Percentiles rank a stretch among this genome's conserved stretches.
phyloP scores from a whole-genome alignment of 35 echinoderm and acorn worm genomes.

The Holothuria glaberrima region DNA sequence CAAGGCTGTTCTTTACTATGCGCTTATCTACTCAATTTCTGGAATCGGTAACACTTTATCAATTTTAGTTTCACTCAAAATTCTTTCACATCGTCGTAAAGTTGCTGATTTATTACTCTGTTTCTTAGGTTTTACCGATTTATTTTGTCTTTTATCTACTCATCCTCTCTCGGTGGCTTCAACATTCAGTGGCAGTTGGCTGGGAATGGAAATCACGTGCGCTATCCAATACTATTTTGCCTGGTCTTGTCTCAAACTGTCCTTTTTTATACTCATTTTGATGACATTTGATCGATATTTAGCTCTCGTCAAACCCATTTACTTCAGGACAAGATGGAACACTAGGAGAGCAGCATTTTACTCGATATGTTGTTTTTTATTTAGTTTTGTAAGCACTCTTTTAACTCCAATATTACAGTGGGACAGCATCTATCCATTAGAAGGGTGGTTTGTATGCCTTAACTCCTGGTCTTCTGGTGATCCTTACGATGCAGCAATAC shows the following conservation, averaged over 20 bases:
- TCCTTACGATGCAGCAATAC: conserved; percentile 55
- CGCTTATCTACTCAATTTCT: conserved; percentile 30
- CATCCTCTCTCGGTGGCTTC: conserved; percentile 54
- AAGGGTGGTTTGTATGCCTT: conserved; percentile 73
- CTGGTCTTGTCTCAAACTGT: conserved; percentile 73
- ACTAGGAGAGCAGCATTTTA: conserved; percentile 3
- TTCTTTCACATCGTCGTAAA: conserved; percentile 49
- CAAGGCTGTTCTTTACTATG: conserved; percentile 49
- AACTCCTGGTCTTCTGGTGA: conserved; percentile 46
- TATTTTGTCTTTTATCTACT: conserved; percentile 52
- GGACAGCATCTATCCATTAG: conserved; percentile 37
- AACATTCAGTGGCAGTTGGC: conserved; percentile 40
- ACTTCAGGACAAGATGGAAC: conserved; percentile 42
- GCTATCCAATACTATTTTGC: conserved; percentile 71
- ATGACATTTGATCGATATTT: conserved; percentile 72
- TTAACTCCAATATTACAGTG: conserved; percentile 60
- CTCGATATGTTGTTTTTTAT: neutral
- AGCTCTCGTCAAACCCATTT: conserved; percentile 66
- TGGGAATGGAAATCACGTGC: conserved; percentile 39
- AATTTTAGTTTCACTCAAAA: conserved; percentile 49
- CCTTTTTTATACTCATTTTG: conserved; percentile 66
- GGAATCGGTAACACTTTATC: conserved; percentile 65
- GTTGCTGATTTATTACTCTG: conserved; percentile 58
- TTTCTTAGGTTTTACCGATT: conserved; percentile 51
- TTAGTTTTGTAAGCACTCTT: conserved; percentile 63